Base-by-base conservation (phyloP, 2,797 vertebrate genomes). In the Bovichtus variegatus region DNA sequence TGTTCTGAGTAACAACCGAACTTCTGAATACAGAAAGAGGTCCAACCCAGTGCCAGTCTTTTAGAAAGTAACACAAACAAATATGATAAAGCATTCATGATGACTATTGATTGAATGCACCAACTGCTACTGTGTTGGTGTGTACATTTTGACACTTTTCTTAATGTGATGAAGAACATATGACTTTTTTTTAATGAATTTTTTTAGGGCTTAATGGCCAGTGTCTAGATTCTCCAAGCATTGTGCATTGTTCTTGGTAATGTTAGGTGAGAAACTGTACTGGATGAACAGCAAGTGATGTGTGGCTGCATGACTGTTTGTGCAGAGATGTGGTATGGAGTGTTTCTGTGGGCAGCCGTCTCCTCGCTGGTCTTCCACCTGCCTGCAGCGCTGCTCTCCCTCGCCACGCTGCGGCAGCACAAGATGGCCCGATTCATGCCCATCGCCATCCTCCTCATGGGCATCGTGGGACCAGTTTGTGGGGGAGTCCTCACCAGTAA, bases 311-410 rank as follows among this genome's bases (percentile, higher is more conserved):
- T 60, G 13, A 5, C 1, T 80, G 25, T 64, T 27, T 80, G 18
- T 69, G 0, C 91, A 99, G 98, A 99, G 92, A 99, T 99, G 98
- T 99, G 98, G 98, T 99, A 98, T 12, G 97, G 97, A 0, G 96
- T 99, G 77, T 98, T 99, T 87, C 91, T 99, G 64, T 99, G 98
- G 98, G 96, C 97, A 0, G 92, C 97, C 1, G 96, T 99, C 60
- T 99, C 98, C 6, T 99, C 98, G 0, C 90, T 99, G 80, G 90
- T 97, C 78, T 97, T 99, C 91, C 98, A 99, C 84, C 91, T 97
- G 79, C 97, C 97, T 0, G 97, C 97, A 0, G 97, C 96, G 16
- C 80, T 99, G 57, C 94, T 99, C 27, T 96, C 97, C 18, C 95
- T 99, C 19, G 94, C 96, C 88, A 96, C 97, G 2, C 96, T 99